Conservation (phyloP, 2,797 vertebrate species). For the Coranthus polyacanthus region DNA sequence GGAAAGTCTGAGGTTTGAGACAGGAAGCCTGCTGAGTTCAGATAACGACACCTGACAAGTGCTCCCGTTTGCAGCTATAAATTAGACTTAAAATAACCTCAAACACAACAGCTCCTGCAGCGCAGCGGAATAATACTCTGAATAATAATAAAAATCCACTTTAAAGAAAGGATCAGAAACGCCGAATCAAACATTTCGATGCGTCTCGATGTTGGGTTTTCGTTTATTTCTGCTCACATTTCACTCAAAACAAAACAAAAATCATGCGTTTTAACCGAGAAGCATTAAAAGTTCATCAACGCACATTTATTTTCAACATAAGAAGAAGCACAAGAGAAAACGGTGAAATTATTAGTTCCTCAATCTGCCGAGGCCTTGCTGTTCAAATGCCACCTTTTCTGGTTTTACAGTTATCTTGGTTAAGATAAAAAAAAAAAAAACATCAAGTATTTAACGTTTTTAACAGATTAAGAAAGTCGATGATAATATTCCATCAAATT, state of each 20-base stretch:
- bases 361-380: constrained; percentile 15
- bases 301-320: neutral
- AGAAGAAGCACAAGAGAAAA: constrained; percentile 30
- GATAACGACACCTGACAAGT: constrained; percentile 90
- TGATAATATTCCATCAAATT: neutral
- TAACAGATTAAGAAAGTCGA: neutral
- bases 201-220: too few relatives aligned
- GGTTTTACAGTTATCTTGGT: too few relatives aligned
- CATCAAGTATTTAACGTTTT: neutral
- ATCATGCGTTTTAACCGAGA: too few relatives aligned
- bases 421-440: neutral
- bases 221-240: too few relatives aligned
- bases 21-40: constrained; percentile 87
- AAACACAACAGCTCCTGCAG: constrained; percentile 57
- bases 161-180: too few relatives aligned
- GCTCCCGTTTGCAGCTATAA: constrained; percentile 80
- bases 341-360: constrained; percentile 43
- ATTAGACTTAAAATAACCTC: constrained; percentile 85
- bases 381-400: neutral
- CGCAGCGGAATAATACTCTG: constrained; percentile 24
- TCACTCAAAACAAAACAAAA: too few relatives aligned
- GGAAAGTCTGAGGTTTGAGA: constrained; percentile 89
- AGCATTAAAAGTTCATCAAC: neutral
- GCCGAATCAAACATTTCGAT: too few relatives aligned
- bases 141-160: constrained; percentile 8